Base-by-base conservation (phyloP, 2,888 invertebrate genomes). In the Crossocerus cetratus region DNA sequence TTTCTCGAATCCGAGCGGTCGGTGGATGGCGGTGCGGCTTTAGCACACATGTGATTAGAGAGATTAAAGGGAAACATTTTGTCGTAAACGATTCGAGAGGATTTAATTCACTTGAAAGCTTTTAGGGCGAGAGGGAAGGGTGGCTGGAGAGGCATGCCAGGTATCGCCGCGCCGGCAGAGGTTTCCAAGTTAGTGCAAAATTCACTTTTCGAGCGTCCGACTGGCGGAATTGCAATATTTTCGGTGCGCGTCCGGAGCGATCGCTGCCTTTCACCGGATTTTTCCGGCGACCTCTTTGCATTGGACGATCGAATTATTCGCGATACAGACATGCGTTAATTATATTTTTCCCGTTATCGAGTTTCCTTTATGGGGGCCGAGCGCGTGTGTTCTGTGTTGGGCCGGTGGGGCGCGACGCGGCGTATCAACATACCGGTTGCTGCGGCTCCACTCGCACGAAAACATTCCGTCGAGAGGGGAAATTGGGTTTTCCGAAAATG, bases 61-160 rank as follows among this genome's bases (percentile, higher is more conserved):
- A 78, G 82, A 81, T 81, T 78, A 79, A 81, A 79, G 79, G 81
- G 74, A 77, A 81, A 81, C 74, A 82, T 81, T 81, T 74, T 74
- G 78, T 74, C 72, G 79, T 78, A 72, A 73, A 71, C 77, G 79
- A 69, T 74, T 72, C 72, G 69, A 55, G 73, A 64, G 71, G 74
- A 77, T 79, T 81, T 82, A 75, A 81, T 81, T 81, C 73, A 67
- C 72, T 65, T 77, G 79, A 79, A 81, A 81, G 82, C 82, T 81
- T 77, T 79, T 72, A 65, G 32, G 32, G 32, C 32, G 8, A 3
- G 32, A 32, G 32, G 11, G 32, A 32, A n/a, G n/a, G n/a, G n/a
- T n/a, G n/a, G n/a, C n/a, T n/a, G n/a, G 69, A 62, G 79, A 64
- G 62, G 8, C 5, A 4, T 1, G 3, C 65, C 66, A 59, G 65